Percentiles rank a stretch among this genome's conserved stretches.
Evolutionary conservation across 2,888 invertebrate species (phyloP).

Genomic region (Acanthoscelides obtectus): DNA sequence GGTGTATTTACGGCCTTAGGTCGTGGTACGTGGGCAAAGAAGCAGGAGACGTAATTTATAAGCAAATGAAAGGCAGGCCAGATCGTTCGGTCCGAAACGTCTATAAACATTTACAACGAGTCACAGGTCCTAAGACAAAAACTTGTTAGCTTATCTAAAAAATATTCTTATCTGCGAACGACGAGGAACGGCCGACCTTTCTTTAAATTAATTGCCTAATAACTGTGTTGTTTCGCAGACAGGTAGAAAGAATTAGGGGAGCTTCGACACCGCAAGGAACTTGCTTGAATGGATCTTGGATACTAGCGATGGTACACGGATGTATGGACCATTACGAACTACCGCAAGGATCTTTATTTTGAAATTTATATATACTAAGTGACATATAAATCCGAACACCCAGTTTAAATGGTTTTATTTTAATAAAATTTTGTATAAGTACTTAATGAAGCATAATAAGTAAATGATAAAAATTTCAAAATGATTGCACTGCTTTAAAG

Average conservation of each 20-base stretch:
- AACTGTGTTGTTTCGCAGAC: conserved; percentile 25
- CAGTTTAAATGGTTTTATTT: too few species aligned
- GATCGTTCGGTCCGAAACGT: conserved; percentile 19
- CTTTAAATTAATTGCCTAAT: conserved; percentile 31
- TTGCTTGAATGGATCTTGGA: not conserved
- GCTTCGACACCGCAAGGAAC: too few species aligned
- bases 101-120: conserved; percentile 25
- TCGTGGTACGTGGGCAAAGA: not conserved
- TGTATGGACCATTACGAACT: too few species aligned
- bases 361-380: too few species aligned
- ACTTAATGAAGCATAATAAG: too few species aligned
- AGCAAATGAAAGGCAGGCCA: conserved; percentile 9
- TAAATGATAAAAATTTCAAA: too few species aligned
- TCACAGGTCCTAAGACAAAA: conserved; percentile 17
- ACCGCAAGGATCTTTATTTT: too few species aligned
- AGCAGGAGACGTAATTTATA: not conserved
- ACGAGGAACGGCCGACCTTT: conserved; percentile 27
- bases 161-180: conserved; percentile 25
- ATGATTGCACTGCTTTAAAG: too few species aligned
- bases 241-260: conserved; percentile 22
- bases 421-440: too few species aligned
- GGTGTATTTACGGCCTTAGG: not conserved
- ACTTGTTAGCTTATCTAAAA: conserved; percentile 23
- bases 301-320: too few species aligned
- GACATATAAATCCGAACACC: too few species aligned